These are phyloP conservation scores for Hyperopisus bebe DNA, from an alignment of 2,113 vertebrate genomes.

Conservation along the genomic window DNA sequence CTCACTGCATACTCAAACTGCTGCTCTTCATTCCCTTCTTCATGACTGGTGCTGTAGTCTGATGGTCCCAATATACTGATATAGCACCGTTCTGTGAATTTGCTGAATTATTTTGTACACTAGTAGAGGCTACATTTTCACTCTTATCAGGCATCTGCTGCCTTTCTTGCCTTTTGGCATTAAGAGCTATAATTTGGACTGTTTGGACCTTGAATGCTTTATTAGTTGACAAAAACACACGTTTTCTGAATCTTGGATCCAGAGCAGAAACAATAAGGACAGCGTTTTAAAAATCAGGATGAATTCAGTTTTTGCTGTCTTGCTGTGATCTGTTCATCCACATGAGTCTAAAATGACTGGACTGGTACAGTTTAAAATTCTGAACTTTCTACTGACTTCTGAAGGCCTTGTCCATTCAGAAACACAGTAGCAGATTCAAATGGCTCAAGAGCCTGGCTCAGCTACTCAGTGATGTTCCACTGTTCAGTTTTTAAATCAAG, in stretches of 20 bases:
- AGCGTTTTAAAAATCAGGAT: background rate
- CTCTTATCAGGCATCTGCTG: background rate
- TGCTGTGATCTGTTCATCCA: background rate
- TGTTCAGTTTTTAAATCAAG: slow-evolving; percentile 24
- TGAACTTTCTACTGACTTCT: background rate
- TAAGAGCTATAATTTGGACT: background rate
- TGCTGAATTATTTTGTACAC: background rate
- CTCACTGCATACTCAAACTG: background rate
- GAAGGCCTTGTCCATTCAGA: background rate
- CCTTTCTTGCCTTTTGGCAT: background rate
- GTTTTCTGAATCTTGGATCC: background rate
- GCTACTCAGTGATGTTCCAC: slow-evolving; percentile 7
- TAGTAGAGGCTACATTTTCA: background rate
- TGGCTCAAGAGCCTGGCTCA: background rate
- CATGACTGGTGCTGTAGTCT: background rate
- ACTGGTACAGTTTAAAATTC: background rate
- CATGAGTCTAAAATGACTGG: background rate
- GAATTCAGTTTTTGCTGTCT: background rate
- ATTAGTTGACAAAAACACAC: background rate
- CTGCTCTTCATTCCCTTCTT: background rate
- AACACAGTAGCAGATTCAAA: background rate
- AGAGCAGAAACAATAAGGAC: background rate
- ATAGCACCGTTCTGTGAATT: background rate
- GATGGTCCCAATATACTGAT: background rate
- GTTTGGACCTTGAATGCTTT: background rate